phyloP scores from a whole-genome alignment of 1,140 invertebrate species.

The Ridgeia piscesae region DNA sequence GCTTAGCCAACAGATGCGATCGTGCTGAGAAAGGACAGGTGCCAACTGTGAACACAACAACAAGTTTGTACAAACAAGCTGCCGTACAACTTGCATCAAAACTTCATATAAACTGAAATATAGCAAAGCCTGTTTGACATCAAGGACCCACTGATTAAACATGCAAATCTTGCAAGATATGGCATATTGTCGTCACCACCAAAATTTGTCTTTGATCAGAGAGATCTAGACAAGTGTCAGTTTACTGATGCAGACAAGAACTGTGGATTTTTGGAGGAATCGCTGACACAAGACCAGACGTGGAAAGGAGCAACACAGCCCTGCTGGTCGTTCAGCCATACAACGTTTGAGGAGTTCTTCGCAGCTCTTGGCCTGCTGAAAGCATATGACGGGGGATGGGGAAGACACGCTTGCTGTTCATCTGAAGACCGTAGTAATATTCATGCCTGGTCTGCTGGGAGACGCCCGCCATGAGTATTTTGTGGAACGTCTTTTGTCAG shows the following conservation, averaged over 20 bases:
- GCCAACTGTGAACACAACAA: not conserved
- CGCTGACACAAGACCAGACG: not conserved
- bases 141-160: not conserved
- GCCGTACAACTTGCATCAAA: not conserved
- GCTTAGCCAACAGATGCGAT: not conserved
- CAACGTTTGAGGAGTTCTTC: not conserved
- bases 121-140: not conserved
- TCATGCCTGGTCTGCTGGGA: not conserved
- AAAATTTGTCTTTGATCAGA: not conserved
- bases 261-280: not conserved
- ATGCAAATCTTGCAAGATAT: not conserved
- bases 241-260: not conserved
- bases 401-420: not conserved
- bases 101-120: not conserved
- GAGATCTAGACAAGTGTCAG: not conserved
- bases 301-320: not conserved
- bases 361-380: not conserved
- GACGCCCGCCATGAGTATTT: not conserved
- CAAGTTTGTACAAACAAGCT: not conserved
- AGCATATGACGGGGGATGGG: not conserved
- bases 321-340: not conserved
- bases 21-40: not conserved
- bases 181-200: not conserved
- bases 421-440: not conserved
- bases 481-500: not conserved